These are phyloP conservation scores for Eupithecia pulchellata DNA, from an alignment of 2,888 invertebrate genomes.

Conservation along the genomic window DNA sequence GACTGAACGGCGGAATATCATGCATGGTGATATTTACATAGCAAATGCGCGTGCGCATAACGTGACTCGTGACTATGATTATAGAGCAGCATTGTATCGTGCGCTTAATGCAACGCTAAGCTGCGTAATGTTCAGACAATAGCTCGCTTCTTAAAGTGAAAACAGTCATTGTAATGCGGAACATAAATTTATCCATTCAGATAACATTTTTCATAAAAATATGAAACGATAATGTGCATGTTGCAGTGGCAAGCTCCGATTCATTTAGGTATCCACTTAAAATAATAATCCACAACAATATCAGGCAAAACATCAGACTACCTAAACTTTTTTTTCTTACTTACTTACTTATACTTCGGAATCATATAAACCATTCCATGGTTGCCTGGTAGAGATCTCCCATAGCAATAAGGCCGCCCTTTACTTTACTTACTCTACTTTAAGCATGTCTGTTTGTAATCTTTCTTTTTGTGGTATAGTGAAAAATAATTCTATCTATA, in stretches of 20 bases:
- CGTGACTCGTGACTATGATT: constrained; percentile 74
- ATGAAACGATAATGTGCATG: background rate
- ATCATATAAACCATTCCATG: too few species aligned
- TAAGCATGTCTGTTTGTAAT: too few species aligned
- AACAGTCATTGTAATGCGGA: constrained; percentile 64
- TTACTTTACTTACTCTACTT: too few species aligned
- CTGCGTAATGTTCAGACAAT: constrained; percentile 74
- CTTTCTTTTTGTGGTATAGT: too few species aligned
- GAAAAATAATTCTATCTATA: too few species aligned
- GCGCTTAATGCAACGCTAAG: constrained; percentile 70
- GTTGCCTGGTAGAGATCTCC: too few species aligned
- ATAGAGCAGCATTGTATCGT: constrained; percentile 70
- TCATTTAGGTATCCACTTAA: background rate
- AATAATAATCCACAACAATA: background rate
- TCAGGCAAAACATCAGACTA: background rate
- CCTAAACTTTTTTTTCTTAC: too few species aligned
- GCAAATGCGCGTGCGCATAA: constrained; percentile 69
- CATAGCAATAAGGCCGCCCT: too few species aligned
- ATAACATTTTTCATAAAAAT: constrained; percentile 44
- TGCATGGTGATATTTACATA: constrained; percentile 73
- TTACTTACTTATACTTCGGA: too few species aligned
- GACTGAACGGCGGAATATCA: constrained; percentile 59
- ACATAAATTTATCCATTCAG: constrained; percentile 58
- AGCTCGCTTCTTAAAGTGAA: constrained; percentile 62
- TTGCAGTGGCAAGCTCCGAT: background rate